phyloP scores from a whole-genome alignment of 2,113 vertebrate genomes.

The Dascyllus trimaculatus region DNA sequence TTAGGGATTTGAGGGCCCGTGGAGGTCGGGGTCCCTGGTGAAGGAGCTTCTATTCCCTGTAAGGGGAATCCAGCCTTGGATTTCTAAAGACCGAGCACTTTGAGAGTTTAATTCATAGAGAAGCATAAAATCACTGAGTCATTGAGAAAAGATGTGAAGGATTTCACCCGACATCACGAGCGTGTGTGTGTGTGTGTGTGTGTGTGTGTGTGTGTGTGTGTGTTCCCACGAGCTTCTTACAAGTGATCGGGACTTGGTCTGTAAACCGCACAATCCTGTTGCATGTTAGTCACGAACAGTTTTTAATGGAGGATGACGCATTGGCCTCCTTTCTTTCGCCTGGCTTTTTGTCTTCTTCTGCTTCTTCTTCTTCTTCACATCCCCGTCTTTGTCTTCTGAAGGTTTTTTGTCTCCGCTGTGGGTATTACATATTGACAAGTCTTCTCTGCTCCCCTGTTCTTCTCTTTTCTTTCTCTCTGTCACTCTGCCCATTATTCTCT shows the following conservation, averaged over 20 bases:
- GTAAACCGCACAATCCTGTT: conserved; percentile 15
- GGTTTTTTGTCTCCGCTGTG: conserved; percentile 38
- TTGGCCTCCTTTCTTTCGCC: conserved; percentile 46
- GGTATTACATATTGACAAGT: conserved; percentile 61
- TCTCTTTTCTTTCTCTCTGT: conserved; percentile 53
- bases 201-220: too few relatives aligned
- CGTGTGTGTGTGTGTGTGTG: neutral
- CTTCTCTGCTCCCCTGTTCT: conserved; percentile 43
- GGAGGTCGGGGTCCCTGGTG: neutral
- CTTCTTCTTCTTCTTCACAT: conserved; percentile 18
- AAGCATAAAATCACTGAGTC: conserved; percentile 24
- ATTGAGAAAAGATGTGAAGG: neutral
- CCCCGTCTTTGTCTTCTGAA: conserved; percentile 62
- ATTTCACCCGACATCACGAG: conserved; percentile 28
- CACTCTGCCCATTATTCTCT: conserved; percentile 63
- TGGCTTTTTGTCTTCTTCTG: conserved; percentile 48
- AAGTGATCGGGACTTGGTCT: neutral
- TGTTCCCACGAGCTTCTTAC: neutral
- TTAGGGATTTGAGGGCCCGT: neutral
- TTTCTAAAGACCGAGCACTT: neutral
- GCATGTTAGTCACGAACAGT: conserved; percentile 14
- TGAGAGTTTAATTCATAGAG: neutral
- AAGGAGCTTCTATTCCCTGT: neutral
- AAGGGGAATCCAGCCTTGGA: neutral
- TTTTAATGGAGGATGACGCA: conserved; percentile 33